Conservation (phyloP, 2,797 vertebrate genomes). For the Alcedo atthis region DNA sequence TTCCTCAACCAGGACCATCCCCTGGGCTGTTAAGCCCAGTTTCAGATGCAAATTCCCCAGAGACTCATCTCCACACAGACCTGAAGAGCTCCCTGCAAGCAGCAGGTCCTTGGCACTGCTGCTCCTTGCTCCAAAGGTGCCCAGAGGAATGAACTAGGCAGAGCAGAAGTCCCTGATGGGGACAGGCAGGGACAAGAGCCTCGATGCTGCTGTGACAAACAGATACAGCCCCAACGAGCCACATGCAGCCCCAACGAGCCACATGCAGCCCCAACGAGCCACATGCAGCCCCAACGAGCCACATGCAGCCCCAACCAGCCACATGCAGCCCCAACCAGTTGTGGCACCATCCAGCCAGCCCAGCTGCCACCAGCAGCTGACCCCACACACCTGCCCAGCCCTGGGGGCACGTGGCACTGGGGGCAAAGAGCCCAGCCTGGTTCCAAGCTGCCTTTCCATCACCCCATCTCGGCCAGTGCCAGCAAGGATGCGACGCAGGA, state of each 20-base stretch:
- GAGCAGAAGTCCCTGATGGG: background rate
- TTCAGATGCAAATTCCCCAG: background rate
- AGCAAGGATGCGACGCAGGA: background rate
- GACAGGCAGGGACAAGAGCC: background rate
- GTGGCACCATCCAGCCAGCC: background rate
- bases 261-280: too few species aligned
- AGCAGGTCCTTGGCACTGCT: background rate
- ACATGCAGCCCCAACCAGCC: too few species aligned
- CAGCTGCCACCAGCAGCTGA: background rate
- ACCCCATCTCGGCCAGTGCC: background rate
- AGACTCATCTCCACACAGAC: background rate
- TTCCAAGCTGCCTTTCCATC: background rate
- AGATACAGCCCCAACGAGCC: background rate
- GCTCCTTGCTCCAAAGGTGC: background rate
- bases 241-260: background rate
- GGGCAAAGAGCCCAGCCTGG: background rate
- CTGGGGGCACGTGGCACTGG: fast-evolving
- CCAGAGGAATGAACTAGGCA: background rate
- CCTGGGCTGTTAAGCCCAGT: background rate
- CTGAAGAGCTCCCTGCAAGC: background rate
- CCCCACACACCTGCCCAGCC: background rate
- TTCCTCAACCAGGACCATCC: background rate
- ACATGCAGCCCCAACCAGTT: background rate
- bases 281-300: too few species aligned
- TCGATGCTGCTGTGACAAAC: fast-evolving